These are phyloP conservation scores for Hipparchia semele DNA, from an alignment of 2,888 invertebrate genomes.

Conservation along the genomic window DNA sequence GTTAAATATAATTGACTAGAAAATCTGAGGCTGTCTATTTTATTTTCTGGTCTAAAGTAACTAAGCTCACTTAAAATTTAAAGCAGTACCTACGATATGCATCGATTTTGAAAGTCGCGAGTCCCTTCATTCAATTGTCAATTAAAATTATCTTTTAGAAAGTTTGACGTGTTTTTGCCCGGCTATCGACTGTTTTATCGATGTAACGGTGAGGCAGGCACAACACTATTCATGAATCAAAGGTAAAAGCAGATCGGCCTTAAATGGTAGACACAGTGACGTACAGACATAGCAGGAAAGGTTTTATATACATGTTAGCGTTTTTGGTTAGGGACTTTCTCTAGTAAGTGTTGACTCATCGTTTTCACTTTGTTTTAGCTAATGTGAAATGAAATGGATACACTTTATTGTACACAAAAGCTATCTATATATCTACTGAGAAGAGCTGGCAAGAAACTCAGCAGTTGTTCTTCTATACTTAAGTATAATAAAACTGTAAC, in stretches of 20 bases:
- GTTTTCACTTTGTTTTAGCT: slow-evolving; percentile 34
- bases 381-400: not conserved
- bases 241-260: slow-evolving; percentile 38
- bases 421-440: no score
- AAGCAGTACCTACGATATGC: slow-evolving; percentile 4
- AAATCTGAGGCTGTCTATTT: not conserved
- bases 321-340: slow-evolving; percentile 39
- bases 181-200: slow-evolving; percentile 24
- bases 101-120: slow-evolving; percentile 14
- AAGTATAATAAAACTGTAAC: no score
- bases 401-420: no score
- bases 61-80: slow-evolving; percentile 5
- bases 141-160: slow-evolving; percentile 23
- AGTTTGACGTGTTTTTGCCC: slow-evolving; percentile 9
- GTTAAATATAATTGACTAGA: slow-evolving; percentile 14
- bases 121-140: slow-evolving; percentile 22
- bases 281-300: slow-evolving; percentile 24
- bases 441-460: no score
- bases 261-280: slow-evolving; percentile 37
- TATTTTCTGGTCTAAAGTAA: not conserved
- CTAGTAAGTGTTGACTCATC: slow-evolving; percentile 33
- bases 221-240: slow-evolving; percentile 36
- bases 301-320: slow-evolving; percentile 28
- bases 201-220: slow-evolving; percentile 20
- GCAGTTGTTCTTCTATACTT: no score